Evolutionary conservation across 2,113 vertebrate species (phyloP).

Genomic region (Tenrec ecaudatus): DNA sequence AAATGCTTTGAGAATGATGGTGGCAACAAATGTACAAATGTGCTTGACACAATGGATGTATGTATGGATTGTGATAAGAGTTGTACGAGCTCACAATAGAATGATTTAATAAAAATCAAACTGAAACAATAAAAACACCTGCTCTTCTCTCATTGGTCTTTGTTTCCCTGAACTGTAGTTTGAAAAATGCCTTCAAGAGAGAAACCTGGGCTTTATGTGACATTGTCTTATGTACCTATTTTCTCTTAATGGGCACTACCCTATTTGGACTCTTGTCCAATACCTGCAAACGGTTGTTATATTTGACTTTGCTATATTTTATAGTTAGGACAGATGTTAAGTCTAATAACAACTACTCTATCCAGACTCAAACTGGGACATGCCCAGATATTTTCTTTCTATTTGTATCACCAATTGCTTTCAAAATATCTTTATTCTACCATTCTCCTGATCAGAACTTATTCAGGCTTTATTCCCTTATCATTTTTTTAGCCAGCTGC

Average conservation of each 20-base stretch:
- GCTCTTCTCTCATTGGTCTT: too few species aligned
- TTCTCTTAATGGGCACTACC: constrained; percentile 60
- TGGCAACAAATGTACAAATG: too few species aligned
- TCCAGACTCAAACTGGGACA: constrained; percentile 41
- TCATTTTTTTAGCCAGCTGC: background rate
- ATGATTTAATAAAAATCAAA: too few species aligned
- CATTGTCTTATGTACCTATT: constrained; percentile 68
- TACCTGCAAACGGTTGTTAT: constrained; percentile 71
- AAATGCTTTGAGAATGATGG: too few species aligned
- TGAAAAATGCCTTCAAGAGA: constrained; percentile 68
- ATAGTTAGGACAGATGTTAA: constrained; percentile 68
- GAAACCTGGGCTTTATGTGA: constrained; percentile 68
- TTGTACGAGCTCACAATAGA: too few species aligned
- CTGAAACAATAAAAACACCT: too few species aligned
- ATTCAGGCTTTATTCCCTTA: background rate
- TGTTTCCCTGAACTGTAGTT: constrained; percentile 22
- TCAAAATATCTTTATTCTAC: constrained; percentile 48
- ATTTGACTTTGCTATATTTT: constrained; percentile 79
- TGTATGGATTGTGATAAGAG: too few species aligned
- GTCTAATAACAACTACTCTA: constrained; percentile 67
- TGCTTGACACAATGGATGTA: too few species aligned
- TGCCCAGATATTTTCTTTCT: constrained; percentile 46
- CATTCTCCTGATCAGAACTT: background rate
- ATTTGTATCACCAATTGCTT: background rate
- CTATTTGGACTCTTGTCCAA: constrained; percentile 66